These are phyloP conservation scores for Grapholita molesta DNA, from an alignment of 1,140 invertebrate genomes.

Conservation along the genomic window DNA sequence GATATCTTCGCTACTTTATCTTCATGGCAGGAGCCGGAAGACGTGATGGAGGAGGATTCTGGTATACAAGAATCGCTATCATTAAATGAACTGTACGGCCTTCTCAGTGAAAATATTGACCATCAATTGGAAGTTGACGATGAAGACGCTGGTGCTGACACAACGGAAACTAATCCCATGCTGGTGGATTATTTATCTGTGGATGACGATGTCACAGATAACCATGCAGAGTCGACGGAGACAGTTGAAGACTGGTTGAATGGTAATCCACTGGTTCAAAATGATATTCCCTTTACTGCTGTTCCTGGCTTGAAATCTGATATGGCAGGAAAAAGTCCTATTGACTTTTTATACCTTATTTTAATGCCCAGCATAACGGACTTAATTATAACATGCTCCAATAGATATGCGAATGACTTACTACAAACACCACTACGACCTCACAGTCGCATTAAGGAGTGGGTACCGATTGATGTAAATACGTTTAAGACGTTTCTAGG, in stretches of 20 bases:
- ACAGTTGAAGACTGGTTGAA: neutral
- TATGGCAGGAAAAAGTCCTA: constrained; percentile 6
- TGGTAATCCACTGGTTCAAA: neutral
- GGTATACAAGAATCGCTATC: neutral
- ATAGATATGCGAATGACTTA: constrained; percentile 6
- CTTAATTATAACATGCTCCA: constrained; percentile 18
- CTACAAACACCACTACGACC: constrained; percentile 13
- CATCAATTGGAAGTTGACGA: neutral
- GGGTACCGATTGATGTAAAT: neutral
- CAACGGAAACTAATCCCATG: neutral
- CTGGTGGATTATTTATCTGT: neutral
- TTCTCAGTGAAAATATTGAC: neutral
- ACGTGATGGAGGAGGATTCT: neutral
- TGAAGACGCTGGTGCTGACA: neutral
- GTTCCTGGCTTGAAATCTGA: neutral
- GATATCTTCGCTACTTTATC: neutral
- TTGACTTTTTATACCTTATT: constrained; percentile 20
- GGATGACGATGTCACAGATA: neutral
- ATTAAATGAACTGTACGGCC: neutral
- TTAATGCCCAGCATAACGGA: constrained; percentile 7
- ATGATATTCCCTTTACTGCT: neutral
- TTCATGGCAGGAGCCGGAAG: neutral
- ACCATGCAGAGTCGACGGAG: neutral
- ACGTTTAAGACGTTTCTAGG: neutral
- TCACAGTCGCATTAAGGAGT: neutral